Evolutionary conservation across 1,140 invertebrate species (phyloP).

Genomic region (Drosophila watanabei): DNA sequence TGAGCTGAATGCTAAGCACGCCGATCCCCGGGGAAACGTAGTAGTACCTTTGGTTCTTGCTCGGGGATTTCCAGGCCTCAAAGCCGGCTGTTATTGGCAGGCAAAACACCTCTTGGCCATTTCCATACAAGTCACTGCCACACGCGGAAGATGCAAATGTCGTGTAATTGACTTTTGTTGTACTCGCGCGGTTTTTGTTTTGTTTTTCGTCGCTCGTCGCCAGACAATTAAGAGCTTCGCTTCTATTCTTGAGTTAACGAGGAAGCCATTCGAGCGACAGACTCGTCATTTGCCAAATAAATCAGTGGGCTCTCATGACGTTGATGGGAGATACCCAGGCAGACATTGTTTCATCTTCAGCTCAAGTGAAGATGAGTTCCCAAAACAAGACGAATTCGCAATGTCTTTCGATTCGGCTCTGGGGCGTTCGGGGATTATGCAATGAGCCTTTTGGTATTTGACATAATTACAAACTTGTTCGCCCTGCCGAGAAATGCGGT

Average conservation of each 20-base stretch:
- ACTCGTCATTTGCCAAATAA: constrained; percentile 46
- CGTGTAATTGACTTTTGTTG: constrained; percentile 57
- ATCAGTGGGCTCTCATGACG: constrained; percentile 19
- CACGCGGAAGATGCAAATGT: constrained; percentile 51
- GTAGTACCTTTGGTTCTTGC: constrained; percentile 36
- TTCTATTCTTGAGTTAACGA: constrained; percentile 50
- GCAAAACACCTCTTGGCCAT: constrained; percentile 51
- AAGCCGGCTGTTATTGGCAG: constrained; percentile 29
- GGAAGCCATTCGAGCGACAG: constrained; percentile 42
- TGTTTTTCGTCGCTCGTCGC: constrained; percentile 17
- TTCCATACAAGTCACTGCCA: constrained; percentile 41
- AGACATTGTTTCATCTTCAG: constrained; percentile 12
- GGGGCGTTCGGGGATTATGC: constrained; percentile 48
- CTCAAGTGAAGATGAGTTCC: constrained; percentile 12
- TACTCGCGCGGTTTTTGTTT: constrained; percentile 7
- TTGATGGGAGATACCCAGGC: constrained; percentile 19
- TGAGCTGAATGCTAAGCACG: constrained; percentile 59
- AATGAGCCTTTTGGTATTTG: constrained; percentile 67
- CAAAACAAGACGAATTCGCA: constrained; percentile 41
- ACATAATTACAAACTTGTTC: constrained; percentile 82
- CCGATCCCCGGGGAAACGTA: constrained; percentile 49
- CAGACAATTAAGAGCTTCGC: constrained; percentile 32
- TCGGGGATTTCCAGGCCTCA: constrained; percentile 45
- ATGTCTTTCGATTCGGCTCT: constrained; percentile 27
- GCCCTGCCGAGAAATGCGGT: constrained; percentile 74